Evolutionary conservation across 1,140 invertebrate species (phyloP), one percentile per base, ranked within the genome.

Genomic region (Zaprionus davidi): DNA sequence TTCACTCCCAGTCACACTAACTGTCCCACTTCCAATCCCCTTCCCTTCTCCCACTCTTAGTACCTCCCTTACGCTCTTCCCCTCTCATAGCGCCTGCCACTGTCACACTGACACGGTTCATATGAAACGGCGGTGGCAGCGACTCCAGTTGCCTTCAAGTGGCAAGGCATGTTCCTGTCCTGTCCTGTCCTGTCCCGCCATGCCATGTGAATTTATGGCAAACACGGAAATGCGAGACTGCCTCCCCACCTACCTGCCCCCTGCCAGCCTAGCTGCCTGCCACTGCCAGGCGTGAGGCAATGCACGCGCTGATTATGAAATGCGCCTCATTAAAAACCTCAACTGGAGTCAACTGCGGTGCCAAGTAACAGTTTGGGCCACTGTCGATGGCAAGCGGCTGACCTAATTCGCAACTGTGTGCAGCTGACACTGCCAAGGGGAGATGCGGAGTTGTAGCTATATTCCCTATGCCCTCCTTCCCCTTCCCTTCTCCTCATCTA

Each of bases 321-420:
- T 86, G 81, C 81, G 84, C 71, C 84, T 87, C 84, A 87, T 87
- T 87, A 87, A 87, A 87, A 87, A 81, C 66, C 51, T 63, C 63
- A 80, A 58, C 44, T 59, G 73, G 57, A 58, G 17, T 53, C 55
- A 17, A 58, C 24, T 49, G 17, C 28, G 15, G 26, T n/a, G 38
- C 38, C 44, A 58, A 57, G 60, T 63, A 57, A 44, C 72, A 55
- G 26, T 46, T 44, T 72, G 67, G 53, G 58, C 58, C 64, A 44
- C 72, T 65, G 68, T 71, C 56, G 68, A 60, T 67, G 69, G 58
- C 66, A 70, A 60, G 44, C 59, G 22, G 38, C n/a, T 87, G 84
- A 87, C 83, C 83, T 65, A 86, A 75, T 86, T 86, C 77, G 3
- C 41, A 34, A 3, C 31, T 34, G 31, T 34, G 31, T 34, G 31